Evolutionary conservation across 1,140 invertebrate species (phyloP).

Genomic region (Myzus persicae): DNA sequence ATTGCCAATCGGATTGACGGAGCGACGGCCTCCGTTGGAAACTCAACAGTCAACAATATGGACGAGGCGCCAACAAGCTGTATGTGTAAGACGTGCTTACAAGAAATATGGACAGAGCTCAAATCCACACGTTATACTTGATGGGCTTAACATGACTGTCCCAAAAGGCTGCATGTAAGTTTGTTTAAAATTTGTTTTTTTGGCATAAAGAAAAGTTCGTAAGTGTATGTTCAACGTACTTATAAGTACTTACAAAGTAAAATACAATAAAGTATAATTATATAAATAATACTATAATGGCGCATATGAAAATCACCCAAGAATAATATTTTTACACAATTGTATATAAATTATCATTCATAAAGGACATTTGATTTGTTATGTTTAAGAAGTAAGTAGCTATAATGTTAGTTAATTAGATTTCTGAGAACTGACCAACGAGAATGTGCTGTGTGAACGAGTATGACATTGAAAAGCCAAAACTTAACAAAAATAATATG

Average conservation of each 20-base stretch:
- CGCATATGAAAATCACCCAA: neutral
- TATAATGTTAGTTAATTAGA: neutral
- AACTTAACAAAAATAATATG: neutral
- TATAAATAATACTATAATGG: neutral
- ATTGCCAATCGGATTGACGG: conserved; percentile 49
- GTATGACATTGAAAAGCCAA: neutral
- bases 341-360: neutral
- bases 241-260: neutral
- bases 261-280: neutral
- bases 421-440: neutral
- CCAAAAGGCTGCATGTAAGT: conserved; percentile 91
- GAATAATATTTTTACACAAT: too few relatives aligned
- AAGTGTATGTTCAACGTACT: neutral
- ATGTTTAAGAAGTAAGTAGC: neutral
- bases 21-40: conserved; percentile 61
- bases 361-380: neutral
- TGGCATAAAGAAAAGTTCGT: neutral
- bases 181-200: conserved; percentile 34
- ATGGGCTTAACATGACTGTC: conserved; percentile 89
- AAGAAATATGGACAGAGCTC: conserved; percentile 87
- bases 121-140: conserved; percentile 81
- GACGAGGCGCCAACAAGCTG: conserved; percentile 78
- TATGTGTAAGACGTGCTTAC: conserved; percentile 83
- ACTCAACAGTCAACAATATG: conserved; percentile 77
- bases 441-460: neutral